These are phyloP conservation scores for Pseudomyrmex concolor DNA, from an alignment of 1,140 invertebrate species.

Conservation along the genomic window DNA sequence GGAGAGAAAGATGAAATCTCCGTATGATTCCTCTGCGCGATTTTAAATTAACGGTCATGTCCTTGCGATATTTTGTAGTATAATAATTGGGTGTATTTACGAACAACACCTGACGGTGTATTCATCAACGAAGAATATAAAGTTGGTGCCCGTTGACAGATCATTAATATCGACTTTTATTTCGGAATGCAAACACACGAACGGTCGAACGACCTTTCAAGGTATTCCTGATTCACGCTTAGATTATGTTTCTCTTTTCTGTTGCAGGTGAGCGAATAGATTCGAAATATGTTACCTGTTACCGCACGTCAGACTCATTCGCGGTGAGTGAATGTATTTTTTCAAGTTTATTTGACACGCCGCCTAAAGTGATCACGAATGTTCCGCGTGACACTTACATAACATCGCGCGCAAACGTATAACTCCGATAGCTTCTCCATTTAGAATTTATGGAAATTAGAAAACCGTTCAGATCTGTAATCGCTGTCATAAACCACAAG, in stretches of 20 bases:
- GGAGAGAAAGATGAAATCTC: neutral
- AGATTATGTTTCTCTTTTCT: conserved; percentile 48
- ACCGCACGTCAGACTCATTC: neutral
- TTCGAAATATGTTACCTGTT: neutral
- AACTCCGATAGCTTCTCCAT: neutral
- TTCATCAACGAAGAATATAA: conserved; percentile 28
- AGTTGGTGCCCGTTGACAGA: neutral
- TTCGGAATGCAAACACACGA: neutral
- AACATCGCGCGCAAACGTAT: neutral
- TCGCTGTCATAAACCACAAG: neutral
- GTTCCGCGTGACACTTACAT: conserved; percentile 5
- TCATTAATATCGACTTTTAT: conserved; percentile 24
- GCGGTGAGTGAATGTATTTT: conserved; percentile 40
- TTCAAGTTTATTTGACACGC: neutral
- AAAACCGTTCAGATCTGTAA: neutral
- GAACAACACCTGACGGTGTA: neutral
- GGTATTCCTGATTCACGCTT: neutral
- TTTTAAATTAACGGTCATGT: conserved; percentile 33
- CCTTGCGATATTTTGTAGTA: conserved; percentile 2
- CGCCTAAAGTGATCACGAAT: neutral
- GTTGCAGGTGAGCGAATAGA: conserved; percentile 66
- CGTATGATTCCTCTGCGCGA: neutral
- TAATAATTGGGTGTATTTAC: conserved; percentile 35
- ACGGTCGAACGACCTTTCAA: neutral
- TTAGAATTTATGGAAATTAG: conserved; percentile 21